Base-by-base conservation (phyloP, 2,113 vertebrate species). In the Nyctibius bracteatus region DNA sequence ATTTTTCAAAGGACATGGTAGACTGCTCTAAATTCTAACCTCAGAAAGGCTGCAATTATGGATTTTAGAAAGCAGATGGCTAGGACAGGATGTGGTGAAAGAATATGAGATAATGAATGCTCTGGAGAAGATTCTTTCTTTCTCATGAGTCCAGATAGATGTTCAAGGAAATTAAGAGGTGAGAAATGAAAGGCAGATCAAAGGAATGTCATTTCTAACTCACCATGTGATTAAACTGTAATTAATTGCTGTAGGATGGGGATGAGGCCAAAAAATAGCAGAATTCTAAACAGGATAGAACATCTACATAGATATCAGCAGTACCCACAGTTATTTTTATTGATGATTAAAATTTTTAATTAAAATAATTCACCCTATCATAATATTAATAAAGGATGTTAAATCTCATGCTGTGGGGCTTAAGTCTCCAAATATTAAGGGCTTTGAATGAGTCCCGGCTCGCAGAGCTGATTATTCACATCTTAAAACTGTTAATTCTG, bases 91-190 rank as follows among this genome's bases (percentile, higher is more conserved):
- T 86, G 74, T 71, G 67, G 62, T 86, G 70, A 86, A 91, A 86
- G n/a, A 67, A 77, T 71, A 47, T 37, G 88, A 63, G 47, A 63
- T 90, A 95, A 95, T 81, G 67, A 95, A 93, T 81, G 82, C 63
- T 93, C 90, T 66, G 14, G 93, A 96, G 94, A 94, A 92, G 67
- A 46, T 39, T 91, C n/a, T 41, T 59, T 77, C 71, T 88, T 75
- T 85, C 90, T 83, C 82, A 31, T 55, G 79, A 74, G 46, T 77
- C 88, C 51, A 63, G 51, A 82, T 39, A 95, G 59, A 73, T 58
- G 35, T 81, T 93, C n/a, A 78, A 92, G 88, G 92, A 92, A 92
- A 95, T 96, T 90, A 92, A 90, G 85, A 94, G 59, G 74, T 94
- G 85, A 90, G 31, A 59, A 95, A 92, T 78, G 67, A 90, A 95